A percentile compares a stretch with the other conserved stretches of the same genome.
Conservation (phyloP, 2,113 vertebrate genomes). For the Natator depressus region DNA sequence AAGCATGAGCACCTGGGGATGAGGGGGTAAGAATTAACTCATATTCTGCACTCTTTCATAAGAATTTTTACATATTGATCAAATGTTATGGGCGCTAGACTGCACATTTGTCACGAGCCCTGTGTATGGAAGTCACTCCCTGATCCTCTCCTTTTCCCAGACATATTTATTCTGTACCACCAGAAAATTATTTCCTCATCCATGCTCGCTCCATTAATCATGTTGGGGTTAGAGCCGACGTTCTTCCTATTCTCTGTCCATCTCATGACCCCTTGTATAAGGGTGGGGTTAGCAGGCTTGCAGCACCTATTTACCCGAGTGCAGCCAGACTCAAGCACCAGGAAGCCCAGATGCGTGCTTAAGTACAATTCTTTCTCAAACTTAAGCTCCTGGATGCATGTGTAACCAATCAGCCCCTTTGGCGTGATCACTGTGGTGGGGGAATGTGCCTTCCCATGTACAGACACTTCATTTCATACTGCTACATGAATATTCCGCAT, state of each 20-base stretch:
- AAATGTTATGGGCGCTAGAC: neutral
- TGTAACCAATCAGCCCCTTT: neutral
- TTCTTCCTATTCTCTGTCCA: neutral
- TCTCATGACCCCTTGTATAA: neutral
- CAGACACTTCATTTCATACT: neutral
- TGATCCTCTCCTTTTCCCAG: neutral
- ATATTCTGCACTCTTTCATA: neutral
- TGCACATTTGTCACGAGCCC: neutral
- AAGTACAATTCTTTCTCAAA: neutral
- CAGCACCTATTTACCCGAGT: neutral
- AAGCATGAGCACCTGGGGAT: neutral
- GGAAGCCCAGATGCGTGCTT: neutral
- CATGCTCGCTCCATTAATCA: neutral
- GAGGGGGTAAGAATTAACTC: accelerated
- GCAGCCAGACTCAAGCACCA: neutral
- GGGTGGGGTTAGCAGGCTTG: neutral
- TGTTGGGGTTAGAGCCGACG: neutral
- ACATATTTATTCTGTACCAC: neutral
- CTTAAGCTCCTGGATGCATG: neutral
- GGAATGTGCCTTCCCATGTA: neutral
- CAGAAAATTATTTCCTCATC: neutral
- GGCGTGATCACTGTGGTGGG: neutral
- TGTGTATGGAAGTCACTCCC: neutral
- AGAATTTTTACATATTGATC: neutral
- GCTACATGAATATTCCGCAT: neutral